phyloP scores from a whole-genome alignment of 2,113 vertebrate genomes.

The Megalops atlanticus region DNA sequence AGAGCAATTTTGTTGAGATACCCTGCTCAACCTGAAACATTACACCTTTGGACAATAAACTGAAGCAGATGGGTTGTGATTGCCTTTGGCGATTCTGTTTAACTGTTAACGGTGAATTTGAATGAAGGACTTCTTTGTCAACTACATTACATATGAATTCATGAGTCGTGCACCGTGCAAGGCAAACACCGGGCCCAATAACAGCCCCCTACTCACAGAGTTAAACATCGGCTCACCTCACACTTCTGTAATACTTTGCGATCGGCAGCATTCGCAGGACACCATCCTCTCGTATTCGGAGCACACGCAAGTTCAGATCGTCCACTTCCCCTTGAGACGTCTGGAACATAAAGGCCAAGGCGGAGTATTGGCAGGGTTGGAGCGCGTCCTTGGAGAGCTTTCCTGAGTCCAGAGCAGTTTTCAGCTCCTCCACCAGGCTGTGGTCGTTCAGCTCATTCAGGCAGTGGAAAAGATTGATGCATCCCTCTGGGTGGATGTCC shows the following conservation, averaged over 20 bases:
- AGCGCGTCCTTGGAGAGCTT: not conserved
- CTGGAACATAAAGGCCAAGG: conserved; percentile 17
- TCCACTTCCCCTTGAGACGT: not conserved
- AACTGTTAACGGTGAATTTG: no score
- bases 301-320: not conserved
- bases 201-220: no score
- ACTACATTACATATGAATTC: no score
- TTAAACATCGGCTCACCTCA: conserved; percentile 14
- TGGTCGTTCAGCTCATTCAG: no score
- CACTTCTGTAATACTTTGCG: conserved; percentile 13
- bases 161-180: no score
- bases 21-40: no score
- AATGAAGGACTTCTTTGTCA: no score
- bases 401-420: not conserved
- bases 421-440: conserved; percentile 8
- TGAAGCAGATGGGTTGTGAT: no score
- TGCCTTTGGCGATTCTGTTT: no score
- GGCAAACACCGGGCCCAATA: no score
- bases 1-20: no score
- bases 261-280: not conserved
- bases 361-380: not conserved
- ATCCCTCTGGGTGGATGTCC: conserved; percentile 3
- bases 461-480: conserved; percentile 19
- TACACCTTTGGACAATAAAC: no score
- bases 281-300: not conserved